Evolutionary conservation across 2,797 vertebrate genomes (phyloP).

Genomic region (Gallinago stenura): DNA sequence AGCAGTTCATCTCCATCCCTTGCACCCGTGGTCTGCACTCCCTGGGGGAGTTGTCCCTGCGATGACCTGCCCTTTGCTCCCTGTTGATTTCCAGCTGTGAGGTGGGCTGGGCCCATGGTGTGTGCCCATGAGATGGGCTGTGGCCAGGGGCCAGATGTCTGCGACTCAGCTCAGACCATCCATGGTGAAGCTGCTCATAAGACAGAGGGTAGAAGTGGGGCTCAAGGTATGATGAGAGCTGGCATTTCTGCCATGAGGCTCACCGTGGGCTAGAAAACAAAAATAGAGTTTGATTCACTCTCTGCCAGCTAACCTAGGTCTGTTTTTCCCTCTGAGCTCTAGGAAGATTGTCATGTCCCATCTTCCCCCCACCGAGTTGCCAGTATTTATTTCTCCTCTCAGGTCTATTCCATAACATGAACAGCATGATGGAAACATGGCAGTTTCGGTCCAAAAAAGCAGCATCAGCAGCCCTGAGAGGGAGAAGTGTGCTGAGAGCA

Average conservation of each 20-base stretch:
- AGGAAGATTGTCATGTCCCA: conserved; percentile 65
- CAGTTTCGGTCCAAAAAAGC: background rate
- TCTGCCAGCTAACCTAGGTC: conserved; percentile 39
- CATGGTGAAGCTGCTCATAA: background rate
- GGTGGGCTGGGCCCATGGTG: rapidly evolving
- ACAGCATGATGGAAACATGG: conserved; percentile 42
- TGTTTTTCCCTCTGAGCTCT: conserved; percentile 57
- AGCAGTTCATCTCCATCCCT: background rate
- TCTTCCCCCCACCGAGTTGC: conserved; percentile 4
- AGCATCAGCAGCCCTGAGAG: background rate
- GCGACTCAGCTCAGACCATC: background rate
- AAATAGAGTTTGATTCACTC: conserved; percentile 64
- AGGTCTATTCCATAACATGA: conserved; percentile 26
- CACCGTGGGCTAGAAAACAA: conserved; percentile 55
- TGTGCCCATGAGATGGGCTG: rapidly evolving
- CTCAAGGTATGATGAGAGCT: conserved; percentile 53
- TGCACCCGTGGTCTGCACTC: rapidly evolving
- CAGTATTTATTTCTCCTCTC: conserved; percentile 47
- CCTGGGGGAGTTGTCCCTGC: background rate
- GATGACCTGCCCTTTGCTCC: background rate
- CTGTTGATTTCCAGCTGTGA: background rate
- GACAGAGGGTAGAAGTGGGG: background rate
- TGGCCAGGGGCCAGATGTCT: rapidly evolving
- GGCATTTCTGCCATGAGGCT: conserved; percentile 55
- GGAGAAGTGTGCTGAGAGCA: background rate